Evolutionary conservation across 2,888 invertebrate species (phyloP).

Genomic region (Cerceris ruficornis): DNA sequence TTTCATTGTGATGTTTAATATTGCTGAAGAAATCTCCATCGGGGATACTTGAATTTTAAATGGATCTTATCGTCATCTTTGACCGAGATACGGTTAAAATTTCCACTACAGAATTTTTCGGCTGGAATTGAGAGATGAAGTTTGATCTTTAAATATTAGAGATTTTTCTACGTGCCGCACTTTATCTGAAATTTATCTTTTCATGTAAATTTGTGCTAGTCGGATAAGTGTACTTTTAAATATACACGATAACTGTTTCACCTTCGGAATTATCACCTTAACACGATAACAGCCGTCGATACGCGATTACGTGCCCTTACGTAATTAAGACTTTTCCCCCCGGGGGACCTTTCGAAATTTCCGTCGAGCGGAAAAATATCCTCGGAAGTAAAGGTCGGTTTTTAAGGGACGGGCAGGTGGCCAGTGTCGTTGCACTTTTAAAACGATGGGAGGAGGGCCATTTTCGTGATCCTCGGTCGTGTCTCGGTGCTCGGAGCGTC

Average conservation of each 20-base stretch:
- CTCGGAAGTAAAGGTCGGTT: not conserved
- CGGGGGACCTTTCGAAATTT: not conserved
- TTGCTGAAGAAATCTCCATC: no score
- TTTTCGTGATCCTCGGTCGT: constrained; percentile 29
- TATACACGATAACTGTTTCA: not conserved
- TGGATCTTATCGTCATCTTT: no score
- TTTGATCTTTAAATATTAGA: no score
- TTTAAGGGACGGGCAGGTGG: constrained; percentile 36
- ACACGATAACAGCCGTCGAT: not conserved
- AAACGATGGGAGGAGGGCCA: constrained; percentile 11
- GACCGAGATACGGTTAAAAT: no score
- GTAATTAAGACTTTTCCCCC: not conserved
- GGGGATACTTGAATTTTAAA: no score
- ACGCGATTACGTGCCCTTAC: not conserved
- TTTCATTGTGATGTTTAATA: no score
- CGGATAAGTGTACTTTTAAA: not conserved
- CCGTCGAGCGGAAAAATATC: not conserved
- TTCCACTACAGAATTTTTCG: no score
- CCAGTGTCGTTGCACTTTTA: constrained; percentile 42
- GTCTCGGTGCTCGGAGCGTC: constrained; percentile 51
- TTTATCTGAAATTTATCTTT: no score
- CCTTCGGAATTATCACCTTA: not conserved
- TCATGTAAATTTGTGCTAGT: not conserved
- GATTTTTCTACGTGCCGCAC: no score
- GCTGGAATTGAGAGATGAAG: no score